Percentiles rank a stretch among this genome's conserved stretches.
These are phyloP conservation scores for Drosophila neotestacea DNA, from an alignment of 2,888 invertebrate genomes.

Conservation along the genomic window DNA sequence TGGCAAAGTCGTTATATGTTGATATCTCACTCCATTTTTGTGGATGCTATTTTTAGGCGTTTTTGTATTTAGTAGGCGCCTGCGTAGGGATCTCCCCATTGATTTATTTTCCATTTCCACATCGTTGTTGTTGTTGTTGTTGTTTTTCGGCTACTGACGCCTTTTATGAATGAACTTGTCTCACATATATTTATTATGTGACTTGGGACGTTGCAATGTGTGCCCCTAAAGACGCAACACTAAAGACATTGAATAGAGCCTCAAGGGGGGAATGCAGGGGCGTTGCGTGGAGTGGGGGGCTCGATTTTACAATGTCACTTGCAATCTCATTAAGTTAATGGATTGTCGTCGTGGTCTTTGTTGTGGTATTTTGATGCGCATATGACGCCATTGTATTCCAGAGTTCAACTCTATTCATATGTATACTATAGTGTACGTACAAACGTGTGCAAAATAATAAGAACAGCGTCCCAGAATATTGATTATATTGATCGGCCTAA, in stretches of 20 bases:
- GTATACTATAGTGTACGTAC: slow-evolving; percentile 18
- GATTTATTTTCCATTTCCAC: slow-evolving; percentile 45
- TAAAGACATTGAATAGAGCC: neutral
- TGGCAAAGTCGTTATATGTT: slow-evolving; percentile 43
- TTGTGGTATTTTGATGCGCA: slow-evolving; percentile 63
- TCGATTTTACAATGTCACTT: slow-evolving; percentile 65
- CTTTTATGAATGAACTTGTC: slow-evolving; percentile 78
- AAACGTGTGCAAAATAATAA: too few species aligned
- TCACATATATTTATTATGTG: slow-evolving; percentile 50
- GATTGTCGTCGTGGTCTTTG: slow-evolving; percentile 63
- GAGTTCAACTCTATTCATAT: slow-evolving; percentile 20
- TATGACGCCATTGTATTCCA: slow-evolving; percentile 70
- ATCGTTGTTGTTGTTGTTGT: slow-evolving; percentile 19
- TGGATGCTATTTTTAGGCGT: slow-evolving; percentile 47
- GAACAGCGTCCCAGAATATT: too few species aligned
- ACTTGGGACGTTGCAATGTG: slow-evolving; percentile 49
- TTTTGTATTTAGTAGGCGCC: slow-evolving; percentile 45
- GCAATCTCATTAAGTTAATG: slow-evolving; percentile 77
- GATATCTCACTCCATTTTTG: slow-evolving; percentile 36
- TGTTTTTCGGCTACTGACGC: slow-evolving; percentile 47
- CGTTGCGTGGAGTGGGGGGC: too few species aligned
- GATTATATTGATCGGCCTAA: too few species aligned
- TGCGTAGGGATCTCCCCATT: slow-evolving; percentile 50
- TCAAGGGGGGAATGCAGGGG: neutral
- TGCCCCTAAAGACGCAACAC: slow-evolving; percentile 1